Percentiles rank a stretch among this genome's conserved stretches.
Conservation (phyloP, 1,140 invertebrate species). For the Calycopis cecrops region DNA sequence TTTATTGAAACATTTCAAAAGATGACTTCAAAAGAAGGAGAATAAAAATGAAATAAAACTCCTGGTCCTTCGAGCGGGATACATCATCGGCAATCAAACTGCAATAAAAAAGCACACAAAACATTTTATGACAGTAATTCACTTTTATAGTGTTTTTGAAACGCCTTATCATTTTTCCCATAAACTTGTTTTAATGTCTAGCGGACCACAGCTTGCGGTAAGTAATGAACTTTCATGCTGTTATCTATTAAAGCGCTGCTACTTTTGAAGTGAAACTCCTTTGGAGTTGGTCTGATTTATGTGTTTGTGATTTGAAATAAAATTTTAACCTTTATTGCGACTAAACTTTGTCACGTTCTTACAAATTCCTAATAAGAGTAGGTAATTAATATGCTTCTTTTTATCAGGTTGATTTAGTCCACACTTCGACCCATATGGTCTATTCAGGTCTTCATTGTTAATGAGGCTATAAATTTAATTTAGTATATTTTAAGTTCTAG, state of each 20-base stretch:
- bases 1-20: constrained; percentile 8
- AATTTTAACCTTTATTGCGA: no score
- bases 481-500: no score
- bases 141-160: constrained; percentile 45
- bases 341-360: no score
- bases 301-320: no score
- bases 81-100: constrained; percentile 35
- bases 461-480: no score
- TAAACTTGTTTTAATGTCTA: constrained; percentile 40
- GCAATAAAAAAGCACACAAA: constrained; percentile 41
- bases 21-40: constrained; percentile 9
- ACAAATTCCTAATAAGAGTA: no score
- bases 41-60: constrained; percentile 9
- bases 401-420: no score
- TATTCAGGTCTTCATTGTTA: no score
- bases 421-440: no score
- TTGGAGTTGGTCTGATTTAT: no score
- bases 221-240: background rate
- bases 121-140: constrained; percentile 40
- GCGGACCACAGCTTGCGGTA: constrained; percentile 17
- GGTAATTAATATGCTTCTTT: no score
- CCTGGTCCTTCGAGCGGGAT: constrained; percentile 10
- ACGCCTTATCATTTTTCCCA: constrained; percentile 45
- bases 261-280: no score
- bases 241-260: background rate